Percentiles rank a stretch among this genome's conserved stretches.
Evolutionary conservation across 2,113 vertebrate genomes (phyloP).

Genomic region (Phocoena phocoena): DNA sequence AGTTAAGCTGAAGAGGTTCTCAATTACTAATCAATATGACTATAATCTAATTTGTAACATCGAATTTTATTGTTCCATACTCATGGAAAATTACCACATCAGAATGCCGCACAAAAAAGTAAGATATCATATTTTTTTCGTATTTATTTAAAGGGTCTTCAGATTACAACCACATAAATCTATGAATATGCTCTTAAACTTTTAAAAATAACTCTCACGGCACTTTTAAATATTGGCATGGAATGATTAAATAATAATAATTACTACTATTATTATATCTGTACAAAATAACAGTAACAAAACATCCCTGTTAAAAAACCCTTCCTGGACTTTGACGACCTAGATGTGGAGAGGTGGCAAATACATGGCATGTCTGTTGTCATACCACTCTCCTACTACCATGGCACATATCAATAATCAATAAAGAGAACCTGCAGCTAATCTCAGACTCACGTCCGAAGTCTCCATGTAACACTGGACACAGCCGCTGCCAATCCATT

Average conservation of each 20-base stretch:
- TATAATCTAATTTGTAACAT: background rate
- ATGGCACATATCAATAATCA: background rate
- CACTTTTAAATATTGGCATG: background rate
- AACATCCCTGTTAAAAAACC: background rate
- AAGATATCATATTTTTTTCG: background rate
- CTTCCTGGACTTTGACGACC: background rate
- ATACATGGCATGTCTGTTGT: background rate
- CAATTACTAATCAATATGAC: background rate
- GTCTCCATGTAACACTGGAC: background rate
- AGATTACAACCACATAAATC: background rate
- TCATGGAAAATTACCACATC: background rate
- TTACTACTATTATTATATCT: background rate
- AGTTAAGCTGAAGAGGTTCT: background rate
- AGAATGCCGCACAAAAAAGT: background rate
- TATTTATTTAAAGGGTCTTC: background rate
- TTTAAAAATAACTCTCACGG: slow-evolving; percentile 15
- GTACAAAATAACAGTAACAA: background rate
- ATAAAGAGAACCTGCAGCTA: slow-evolving; percentile 7
- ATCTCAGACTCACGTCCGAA: slow-evolving; percentile 31
- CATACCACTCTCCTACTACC: background rate
- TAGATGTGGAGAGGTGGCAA: background rate
- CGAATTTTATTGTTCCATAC: background rate
- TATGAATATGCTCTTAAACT: slow-evolving; percentile 4
- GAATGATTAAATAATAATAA: background rate
- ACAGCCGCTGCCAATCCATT: slow-evolving; percentile 26